Base-by-base conservation (phyloP, 2,888 invertebrate genomes). In the Autographa pulchrina region DNA sequence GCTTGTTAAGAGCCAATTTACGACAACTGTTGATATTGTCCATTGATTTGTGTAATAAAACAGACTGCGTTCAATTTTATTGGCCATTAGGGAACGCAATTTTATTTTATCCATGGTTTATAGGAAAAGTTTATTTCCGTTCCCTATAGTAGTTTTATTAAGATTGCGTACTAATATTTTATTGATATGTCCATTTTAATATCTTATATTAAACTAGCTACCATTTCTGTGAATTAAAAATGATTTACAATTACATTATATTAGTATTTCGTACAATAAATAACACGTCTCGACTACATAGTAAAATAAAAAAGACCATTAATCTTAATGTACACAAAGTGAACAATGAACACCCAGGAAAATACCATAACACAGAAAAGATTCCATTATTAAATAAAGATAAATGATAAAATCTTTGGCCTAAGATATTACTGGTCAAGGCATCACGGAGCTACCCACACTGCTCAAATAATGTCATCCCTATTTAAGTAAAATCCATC, bases 11-110 rank as follows among this genome's bases (percentile, higher is more conserved):
- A 74, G 62, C 61, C 72, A 66, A 70, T 84, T 84, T 82, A 84
- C 82, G 80, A 78, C 69, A 71, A 71, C 60, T 79, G 68, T 68
- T 72, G 68, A 77, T 74, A 74, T 80, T 62, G 62, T 74, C 77
- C 78, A 83, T 82, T 84, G 84, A 84, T 84, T 84, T 82, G 77
- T 72, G 77, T 73, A 75, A 79, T 84, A 84, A 83, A 84, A 78
- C 61, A 56, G 70, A 64, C 71, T 70, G 61, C 82, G 68, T 75
- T 81, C 78, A 79, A 79, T 78, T 84, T 84, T 84, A 84, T 84
- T 78, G 75, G 81, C 84, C 82, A 79, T 84, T 82, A 84, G 74
- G 54, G 74, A 52, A 77, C 75, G 81, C 77, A 77, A 81, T 84
- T 76, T 83, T 74, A 81, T 84, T 76, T 83, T 74, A 76, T 80